These are phyloP conservation scores for Epizoanthus stellaris DNA, from an alignment of 92 coral and sea anemone genomes.

Conservation along the genomic window DNA sequence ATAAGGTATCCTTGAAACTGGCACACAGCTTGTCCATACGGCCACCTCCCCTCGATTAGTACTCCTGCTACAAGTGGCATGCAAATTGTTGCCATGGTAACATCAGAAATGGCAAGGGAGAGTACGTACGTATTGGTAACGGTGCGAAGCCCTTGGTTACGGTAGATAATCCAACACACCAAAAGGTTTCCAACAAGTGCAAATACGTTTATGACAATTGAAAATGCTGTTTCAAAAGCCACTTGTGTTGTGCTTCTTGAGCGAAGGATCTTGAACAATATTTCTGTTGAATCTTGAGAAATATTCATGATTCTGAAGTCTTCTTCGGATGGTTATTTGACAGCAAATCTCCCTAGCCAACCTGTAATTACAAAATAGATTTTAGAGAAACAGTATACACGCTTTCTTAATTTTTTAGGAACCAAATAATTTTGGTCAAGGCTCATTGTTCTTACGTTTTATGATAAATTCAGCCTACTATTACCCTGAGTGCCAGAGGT, in stretches of 20 bases:
- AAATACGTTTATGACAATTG: constrained; percentile 48
- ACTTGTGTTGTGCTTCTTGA: constrained; percentile 21
- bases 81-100: constrained; percentile 70
- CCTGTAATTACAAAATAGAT: too few species aligned
- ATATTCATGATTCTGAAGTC: not conserved
- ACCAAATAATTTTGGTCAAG: too few species aligned
- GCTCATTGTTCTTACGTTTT: too few species aligned
- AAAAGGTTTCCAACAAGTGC: constrained; percentile 68
- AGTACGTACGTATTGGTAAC: constrained; percentile 68
- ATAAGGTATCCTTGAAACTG: constrained; percentile 72
- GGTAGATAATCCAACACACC: constrained; percentile 59
- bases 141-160: constrained; percentile 62
- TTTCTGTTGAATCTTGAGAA: constrained; percentile 15
- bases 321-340: too few species aligned
- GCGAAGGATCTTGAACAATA: not conserved
- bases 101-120: constrained; percentile 65
- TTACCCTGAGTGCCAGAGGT: too few species aligned
- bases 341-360: too few species aligned
- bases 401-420: too few species aligned
- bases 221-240: constrained; percentile 49
- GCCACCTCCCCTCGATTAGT: constrained; percentile 64
- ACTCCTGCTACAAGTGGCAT: constrained; percentile 74
- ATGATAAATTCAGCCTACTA: too few species aligned
- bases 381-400: too few species aligned
- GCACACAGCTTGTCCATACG: constrained; percentile 53